These are phyloP conservation scores for Rhogogaster chlorosoma DNA, from an alignment of 2,888 invertebrate genomes.

Conservation along the genomic window DNA sequence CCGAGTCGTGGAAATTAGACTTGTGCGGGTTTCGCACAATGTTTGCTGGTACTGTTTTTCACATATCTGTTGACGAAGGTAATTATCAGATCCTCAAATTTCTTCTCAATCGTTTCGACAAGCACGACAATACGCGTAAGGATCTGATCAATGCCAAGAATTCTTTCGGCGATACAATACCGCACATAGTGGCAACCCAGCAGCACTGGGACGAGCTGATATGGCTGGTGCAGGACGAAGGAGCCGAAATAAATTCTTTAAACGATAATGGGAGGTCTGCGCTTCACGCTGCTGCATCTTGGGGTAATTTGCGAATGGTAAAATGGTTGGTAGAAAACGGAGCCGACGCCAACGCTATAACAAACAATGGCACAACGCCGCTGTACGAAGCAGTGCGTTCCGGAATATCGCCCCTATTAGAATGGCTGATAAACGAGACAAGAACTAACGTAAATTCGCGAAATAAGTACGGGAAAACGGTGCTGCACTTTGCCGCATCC, in stretches of 20 bases:
- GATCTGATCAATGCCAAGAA: background rate
- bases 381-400: background rate
- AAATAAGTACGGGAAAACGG: background rate
- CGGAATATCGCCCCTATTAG: background rate
- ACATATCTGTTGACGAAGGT: background rate
- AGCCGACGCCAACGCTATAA: background rate
- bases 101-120: background rate
- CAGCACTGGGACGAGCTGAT: background rate
- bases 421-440: background rate
- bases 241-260: background rate
- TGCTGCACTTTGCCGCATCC: background rate
- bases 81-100: constrained; percentile 9
- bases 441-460: background rate
- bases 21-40: no score
- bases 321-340: background rate
- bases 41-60: background rate
- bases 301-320: background rate
- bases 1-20: background rate
- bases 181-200: no score
- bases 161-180: background rate
- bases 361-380: background rate
- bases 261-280: background rate
- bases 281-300: background rate
- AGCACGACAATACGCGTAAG: background rate
- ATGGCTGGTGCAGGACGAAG: background rate